Percentiles rank a stretch among this genome's conserved stretches.
phyloP scores from a whole-genome alignment of 2,888 invertebrate genomes.

The Busseola fusca region DNA sequence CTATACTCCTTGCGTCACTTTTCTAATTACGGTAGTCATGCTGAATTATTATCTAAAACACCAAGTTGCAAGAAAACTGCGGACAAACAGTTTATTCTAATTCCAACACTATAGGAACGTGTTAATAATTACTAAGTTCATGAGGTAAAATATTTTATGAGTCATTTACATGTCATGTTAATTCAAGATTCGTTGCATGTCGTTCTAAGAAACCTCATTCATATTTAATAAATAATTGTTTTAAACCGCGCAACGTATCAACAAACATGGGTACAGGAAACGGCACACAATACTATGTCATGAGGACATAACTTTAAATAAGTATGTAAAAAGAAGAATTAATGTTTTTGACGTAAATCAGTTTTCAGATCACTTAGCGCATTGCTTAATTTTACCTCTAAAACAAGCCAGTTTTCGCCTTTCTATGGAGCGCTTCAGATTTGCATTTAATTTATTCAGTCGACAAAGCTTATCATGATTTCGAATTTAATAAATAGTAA shows the following conservation, averaged over 20 bases:
- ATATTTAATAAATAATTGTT: conserved; percentile 82
- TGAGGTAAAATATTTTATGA: conserved; percentile 60
- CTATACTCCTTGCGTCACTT: conserved; percentile 52
- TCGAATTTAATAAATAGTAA: conserved; percentile 16
- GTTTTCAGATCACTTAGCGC: conserved; percentile 6
- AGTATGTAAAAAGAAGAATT: conserved; percentile 23
- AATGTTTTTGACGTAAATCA: conserved; percentile 22
- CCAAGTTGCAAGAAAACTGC: conserved; percentile 27
- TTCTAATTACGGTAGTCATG: conserved; percentile 41
- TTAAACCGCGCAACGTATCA: conserved; percentile 60
- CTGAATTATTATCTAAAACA: conserved; percentile 48
- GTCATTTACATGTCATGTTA: conserved; percentile 62
- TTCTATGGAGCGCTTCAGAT: conserved; percentile 41
- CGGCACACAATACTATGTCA: conserved; percentile 39
- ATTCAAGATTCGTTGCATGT: conserved; percentile 71
- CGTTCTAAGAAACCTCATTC: conserved; percentile 80
- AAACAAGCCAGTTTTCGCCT: conserved; percentile 53
- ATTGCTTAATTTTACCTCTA: conserved; percentile 21
- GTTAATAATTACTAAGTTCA: conserved; percentile 50
- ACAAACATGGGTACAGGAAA: conserved; percentile 67
- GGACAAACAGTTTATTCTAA: conserved; percentile 38
- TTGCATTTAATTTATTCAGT: conserved; percentile 45
- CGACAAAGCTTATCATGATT: conserved; percentile 26
- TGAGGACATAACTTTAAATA: conserved; percentile 28
- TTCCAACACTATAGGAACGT: conserved; percentile 43